These are phyloP conservation scores for Odontomyia ornata DNA, from an alignment of 2,888 invertebrate species.

Conservation along the genomic window DNA sequence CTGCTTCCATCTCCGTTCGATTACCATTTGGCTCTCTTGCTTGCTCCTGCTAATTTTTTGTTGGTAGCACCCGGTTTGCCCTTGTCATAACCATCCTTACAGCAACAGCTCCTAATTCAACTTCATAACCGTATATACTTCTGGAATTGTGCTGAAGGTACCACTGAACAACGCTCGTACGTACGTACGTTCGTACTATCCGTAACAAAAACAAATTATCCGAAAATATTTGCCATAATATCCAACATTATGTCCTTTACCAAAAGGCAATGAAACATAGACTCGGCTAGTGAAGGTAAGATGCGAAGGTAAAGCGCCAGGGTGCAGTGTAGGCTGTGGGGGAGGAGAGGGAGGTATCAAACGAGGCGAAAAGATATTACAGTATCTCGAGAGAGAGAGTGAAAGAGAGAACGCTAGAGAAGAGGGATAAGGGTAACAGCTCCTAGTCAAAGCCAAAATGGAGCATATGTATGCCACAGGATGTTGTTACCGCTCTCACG, in stretches of 20 bases:
- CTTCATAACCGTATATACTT: slow-evolving; percentile 25
- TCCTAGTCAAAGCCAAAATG: slow-evolving; percentile 27
- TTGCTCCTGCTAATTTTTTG: not conserved
- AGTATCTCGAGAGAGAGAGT: not conserved
- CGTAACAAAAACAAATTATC: slow-evolving; percentile 43
- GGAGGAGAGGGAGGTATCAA: not conserved
- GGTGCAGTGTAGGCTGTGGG: not conserved
- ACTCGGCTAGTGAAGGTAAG: not conserved
- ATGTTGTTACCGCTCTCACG: slow-evolving; percentile 12
- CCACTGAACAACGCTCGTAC: no score
- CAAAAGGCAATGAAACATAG: slow-evolving; percentile 40
- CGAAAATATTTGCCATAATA: slow-evolving; percentile 42
- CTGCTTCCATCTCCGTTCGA: not conserved
- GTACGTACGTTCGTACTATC: not conserved
- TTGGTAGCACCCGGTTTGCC: no score
- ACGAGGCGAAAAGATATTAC: slow-evolving; percentile 14
- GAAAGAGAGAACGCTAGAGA: not conserved
- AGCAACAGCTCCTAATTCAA: slow-evolving; percentile 30
- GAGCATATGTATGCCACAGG: slow-evolving; percentile 39
- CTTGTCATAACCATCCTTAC: not conserved
- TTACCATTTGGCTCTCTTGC: not conserved
- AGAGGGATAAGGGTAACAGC: not conserved
- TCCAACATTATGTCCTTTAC: slow-evolving; percentile 40
- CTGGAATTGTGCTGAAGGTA: slow-evolving; percentile 29
- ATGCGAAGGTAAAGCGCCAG: not conserved